These are phyloP conservation scores for Phallusia fumigata DNA, from an alignment of 23 tunicate genomes.

Conservation along the genomic window DNA sequence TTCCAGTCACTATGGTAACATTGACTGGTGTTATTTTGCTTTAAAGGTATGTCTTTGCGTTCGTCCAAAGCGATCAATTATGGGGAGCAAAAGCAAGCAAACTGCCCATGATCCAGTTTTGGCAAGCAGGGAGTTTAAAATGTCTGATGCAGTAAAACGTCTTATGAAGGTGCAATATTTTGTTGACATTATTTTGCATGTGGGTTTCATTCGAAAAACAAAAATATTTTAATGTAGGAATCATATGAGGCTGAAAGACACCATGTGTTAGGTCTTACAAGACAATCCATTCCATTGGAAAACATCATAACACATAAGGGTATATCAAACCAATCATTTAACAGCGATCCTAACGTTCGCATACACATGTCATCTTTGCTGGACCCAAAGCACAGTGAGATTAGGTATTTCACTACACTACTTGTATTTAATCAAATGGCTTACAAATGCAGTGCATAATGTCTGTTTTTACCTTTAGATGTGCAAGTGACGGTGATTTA, in stretches of 20 bases:
- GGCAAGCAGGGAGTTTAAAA: constrained; percentile 37
- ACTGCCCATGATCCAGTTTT: constrained; percentile 33
- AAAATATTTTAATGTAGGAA: no score
- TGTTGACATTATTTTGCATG: no score
- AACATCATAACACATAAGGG: constrained; percentile 42
- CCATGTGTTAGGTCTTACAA: constrained; percentile 55
- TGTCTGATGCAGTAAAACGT: constrained; percentile 53
- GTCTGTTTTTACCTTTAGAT: constrained; percentile 20
- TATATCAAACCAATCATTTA: constrained; percentile 21
- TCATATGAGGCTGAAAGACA: constrained; percentile 46
- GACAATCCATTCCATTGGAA: constrained; percentile 46
- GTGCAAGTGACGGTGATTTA: constrained; percentile 56
- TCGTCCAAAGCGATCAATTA: constrained; percentile 32
- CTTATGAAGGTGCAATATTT: constrained; percentile 43
- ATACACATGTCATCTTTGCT: constrained; percentile 13
- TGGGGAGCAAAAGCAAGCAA: constrained; percentile 24
- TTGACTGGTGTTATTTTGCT: constrained; percentile 9
- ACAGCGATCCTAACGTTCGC: constrained; percentile 57
- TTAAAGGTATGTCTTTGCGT: constrained; percentile 45
- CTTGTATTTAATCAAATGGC: background rate
- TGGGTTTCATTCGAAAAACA: no score
- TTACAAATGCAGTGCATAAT: background rate
- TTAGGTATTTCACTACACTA: background rate
- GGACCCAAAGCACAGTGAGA: background rate
- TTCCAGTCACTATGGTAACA: background rate